Conservation (phyloP, 2,113 vertebrate species). For the Brevimyrus niger region DNA sequence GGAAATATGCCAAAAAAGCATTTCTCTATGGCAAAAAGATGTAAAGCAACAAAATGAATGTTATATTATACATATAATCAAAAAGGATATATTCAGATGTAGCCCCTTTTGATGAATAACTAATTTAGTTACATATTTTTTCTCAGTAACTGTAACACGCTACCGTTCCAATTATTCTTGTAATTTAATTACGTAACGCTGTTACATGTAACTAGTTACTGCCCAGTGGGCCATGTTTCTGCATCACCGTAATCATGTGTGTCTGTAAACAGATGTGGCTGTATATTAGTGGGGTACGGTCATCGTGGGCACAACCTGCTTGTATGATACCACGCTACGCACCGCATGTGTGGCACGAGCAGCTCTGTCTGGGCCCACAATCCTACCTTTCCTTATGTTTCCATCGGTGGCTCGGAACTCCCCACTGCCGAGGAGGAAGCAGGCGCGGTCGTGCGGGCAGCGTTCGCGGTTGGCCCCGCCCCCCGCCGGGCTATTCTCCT, state of each 20-base stretch:
- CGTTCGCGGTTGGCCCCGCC: constrained; percentile 61
- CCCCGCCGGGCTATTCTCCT: constrained; percentile 79
- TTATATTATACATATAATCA: not conserved
- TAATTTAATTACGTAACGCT: not conserved
- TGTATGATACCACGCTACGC: not conserved
- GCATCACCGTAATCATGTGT: not conserved
- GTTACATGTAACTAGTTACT: not conserved
- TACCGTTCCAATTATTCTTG: not conserved
- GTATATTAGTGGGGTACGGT: constrained; percentile 11
- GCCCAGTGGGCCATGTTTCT: not conserved
- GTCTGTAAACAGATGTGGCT: not conserved
- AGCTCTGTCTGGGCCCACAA: not conserved
- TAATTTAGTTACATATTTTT: not conserved
- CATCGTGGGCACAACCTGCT: not conserved
- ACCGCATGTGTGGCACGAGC: not conserved
- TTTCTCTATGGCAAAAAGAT: not conserved
- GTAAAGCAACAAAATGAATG: not conserved
- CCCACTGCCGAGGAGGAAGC: constrained; percentile 82
- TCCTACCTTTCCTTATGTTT: constrained; percentile 85
- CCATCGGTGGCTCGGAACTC: constrained; percentile 84
- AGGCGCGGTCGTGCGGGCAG: constrained; percentile 81
- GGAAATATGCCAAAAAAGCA: not conserved
- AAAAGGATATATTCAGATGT: not conserved
- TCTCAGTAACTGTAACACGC: not conserved
- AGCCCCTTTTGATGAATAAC: not conserved